Conservation (phyloP, 2,797 vertebrate species). For the Mycteria americana region DNA sequence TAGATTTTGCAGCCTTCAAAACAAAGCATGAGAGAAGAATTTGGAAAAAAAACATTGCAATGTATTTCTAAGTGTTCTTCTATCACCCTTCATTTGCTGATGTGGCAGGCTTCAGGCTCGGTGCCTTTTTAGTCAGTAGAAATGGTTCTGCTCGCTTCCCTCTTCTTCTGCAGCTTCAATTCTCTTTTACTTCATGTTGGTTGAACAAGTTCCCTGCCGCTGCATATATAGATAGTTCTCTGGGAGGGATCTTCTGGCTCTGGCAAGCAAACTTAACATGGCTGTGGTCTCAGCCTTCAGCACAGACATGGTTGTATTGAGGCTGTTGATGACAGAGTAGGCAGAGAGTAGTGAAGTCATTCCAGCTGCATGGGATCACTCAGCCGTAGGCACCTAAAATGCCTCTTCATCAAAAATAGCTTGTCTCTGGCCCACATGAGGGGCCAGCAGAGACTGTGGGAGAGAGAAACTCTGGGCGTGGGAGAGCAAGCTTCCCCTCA, state of each 20-base stretch:
- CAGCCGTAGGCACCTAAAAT: background rate
- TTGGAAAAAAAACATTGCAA: background rate
- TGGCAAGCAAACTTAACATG: background rate
- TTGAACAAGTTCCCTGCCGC: background rate
- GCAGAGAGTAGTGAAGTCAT: background rate
- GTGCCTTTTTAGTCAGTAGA: background rate
- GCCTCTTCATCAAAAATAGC: background rate
- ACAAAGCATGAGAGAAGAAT: background rate
- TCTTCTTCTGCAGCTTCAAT: background rate
- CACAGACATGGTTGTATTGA: background rate
- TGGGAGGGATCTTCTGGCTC: background rate
- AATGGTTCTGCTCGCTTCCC: background rate
- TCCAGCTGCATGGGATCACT: background rate
- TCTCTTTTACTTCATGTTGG: background rate
- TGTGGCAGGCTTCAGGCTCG: background rate
- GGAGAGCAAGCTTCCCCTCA: background rate
- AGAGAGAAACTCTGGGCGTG: background rate
- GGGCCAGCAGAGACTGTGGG: background rate
- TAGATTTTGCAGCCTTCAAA: background rate
- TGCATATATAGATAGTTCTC: background rate
- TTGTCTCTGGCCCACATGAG: background rate
- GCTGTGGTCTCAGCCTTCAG: background rate
- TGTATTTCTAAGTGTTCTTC: background rate
- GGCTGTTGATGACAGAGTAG: background rate
- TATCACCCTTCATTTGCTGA: background rate